Base-by-base conservation (phyloP, 1,140 invertebrate genomes). In the Sminthurinus signatus region DNA sequence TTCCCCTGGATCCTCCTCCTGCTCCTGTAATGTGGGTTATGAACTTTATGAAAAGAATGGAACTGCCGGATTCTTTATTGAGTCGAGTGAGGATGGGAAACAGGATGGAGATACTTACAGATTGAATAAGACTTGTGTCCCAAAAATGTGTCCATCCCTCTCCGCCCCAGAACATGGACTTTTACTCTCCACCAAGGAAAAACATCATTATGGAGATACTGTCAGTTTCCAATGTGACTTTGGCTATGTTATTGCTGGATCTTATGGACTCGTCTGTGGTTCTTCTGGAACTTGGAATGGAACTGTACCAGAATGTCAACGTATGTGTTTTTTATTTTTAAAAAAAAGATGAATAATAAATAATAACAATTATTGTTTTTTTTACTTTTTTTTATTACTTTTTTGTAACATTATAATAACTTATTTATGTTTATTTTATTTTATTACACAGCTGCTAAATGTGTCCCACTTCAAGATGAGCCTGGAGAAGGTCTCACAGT, bases 141-240 rank as follows among this genome's bases (percentile, higher is more conserved):
- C 89, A 0, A 81, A 93, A 2, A 91, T 93, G 87, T 98, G 94
- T 74, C 87, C 92, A 12, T 74, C 78, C 2, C 74, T 97, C 21
- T 75, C 78, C n/a, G 78, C 86, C 0, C 93, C 93, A 0, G 88
- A 91, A 75, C 96, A 98, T 79, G 94, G 93, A 48, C 82, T 89
- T 70, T 78, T 97, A 39, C 76, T 98, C 17, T 86, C 90, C 0
- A 91, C 89, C 1, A 87, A 88, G 72, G 79, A 80, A 29, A 81
- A 85, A 69, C 93, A 88, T 76, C 89, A 93, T 71, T 97, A 91
- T 76, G 91, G 91, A 0, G 93, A 96, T 76, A 78, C 90, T 32
- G 86, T 96, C 0, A 85, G 83, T 62, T 98, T 97, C 81, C 88
- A 93, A 74, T 98, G 96, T 76, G 85, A 95, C 72, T 96, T 97